Evolutionary conservation across 1,140 invertebrate genomes (phyloP).

Genomic region (Proales similis): DNA sequence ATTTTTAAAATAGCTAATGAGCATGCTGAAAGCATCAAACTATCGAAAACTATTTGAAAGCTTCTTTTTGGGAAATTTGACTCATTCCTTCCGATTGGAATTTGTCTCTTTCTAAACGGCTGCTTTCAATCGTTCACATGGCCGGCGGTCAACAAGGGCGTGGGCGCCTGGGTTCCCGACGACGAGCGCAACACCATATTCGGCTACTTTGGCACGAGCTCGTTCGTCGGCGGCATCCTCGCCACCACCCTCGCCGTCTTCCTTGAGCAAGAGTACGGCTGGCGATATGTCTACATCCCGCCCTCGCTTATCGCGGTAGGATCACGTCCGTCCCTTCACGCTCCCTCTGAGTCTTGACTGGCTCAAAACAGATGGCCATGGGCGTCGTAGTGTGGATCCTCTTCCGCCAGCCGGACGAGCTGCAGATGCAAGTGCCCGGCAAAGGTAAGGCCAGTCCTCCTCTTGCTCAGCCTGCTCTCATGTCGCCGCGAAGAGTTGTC

Average conservation of each 20-base stretch:
- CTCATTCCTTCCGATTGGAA: slow-evolving; percentile 47
- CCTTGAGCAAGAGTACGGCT: slow-evolving; percentile 53
- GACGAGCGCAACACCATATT: slow-evolving; percentile 53
- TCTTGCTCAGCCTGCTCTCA: no score
- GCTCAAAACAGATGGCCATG: slow-evolving; percentile 42
- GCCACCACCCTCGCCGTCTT: slow-evolving; percentile 56
- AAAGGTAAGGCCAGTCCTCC: no score
- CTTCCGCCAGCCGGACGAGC: slow-evolving; percentile 50
- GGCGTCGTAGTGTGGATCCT: slow-evolving; percentile 50
- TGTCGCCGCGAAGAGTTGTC: no score
- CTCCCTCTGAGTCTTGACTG: slow-evolving; percentile 5
- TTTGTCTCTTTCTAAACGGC: slow-evolving; percentile 55
- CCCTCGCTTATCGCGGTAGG: slow-evolving; percentile 50
- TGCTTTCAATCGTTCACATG: slow-evolving; percentile 52
- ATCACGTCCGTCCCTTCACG: no score
- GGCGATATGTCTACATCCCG: slow-evolving; percentile 52
- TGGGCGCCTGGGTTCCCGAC: slow-evolving; percentile 55
- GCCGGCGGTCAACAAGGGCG: slow-evolving; percentile 54
- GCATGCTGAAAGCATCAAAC: background rate
- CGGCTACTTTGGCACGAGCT: slow-evolving; percentile 56
- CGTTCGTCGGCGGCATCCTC: slow-evolving; percentile 56
- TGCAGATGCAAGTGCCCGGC: slow-evolving; percentile 48
- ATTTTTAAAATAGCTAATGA: slow-evolving; percentile 38
- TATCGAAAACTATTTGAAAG: slow-evolving; percentile 40
- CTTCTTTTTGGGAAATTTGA: slow-evolving; percentile 52